Evolutionary conservation across 2,113 vertebrate species (phyloP), one percentile per base, ranked within the genome.

Genomic region (Gnathonemus echidnorhynchus): DNA sequence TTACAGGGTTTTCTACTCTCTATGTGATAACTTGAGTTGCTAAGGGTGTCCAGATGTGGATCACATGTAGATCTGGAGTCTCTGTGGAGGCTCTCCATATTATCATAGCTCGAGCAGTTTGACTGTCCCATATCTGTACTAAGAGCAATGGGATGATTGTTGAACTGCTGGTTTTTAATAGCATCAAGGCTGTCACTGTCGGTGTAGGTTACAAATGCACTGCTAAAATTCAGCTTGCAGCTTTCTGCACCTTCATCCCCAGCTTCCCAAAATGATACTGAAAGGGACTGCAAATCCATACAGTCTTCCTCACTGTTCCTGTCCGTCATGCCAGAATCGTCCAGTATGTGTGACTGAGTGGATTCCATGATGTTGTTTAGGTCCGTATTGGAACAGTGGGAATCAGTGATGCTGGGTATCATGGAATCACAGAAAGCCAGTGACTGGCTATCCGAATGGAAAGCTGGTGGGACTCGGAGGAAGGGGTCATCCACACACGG

Each of bases 341-440:
- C 89, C 17, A 90, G 35, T 1, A 94, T 88, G 56, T 96, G 95
- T n/a, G 91, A 87, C 91, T 94, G 93, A 80, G 93, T 90, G 86
- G 50, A 91, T 77, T 95, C 95, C 15, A 89, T 24, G 0, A 93
- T 35, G 70, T 93, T 90, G 2, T 87, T 27, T 5, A 89, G 66
- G 87, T 90, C 91, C 46, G 21, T 92, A 27, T 91, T 91, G 50
- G 58, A 31, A 90, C 31, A 52, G 8, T 1, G 90, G 85, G 3
- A 90, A 15, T 94, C 93, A 49, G 91, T 86, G 13, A 93, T 90
- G 91, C 92, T 91, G 9, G 95, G 93, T 45, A 92, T 83, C 0
- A 93, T 93, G 87, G 96, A 93, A 90, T 95, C 95, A 1, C 93
- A 94, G 15, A 93, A 94, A 91, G 94, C 93, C 0, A 95, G 91